Conservation (phyloP, 2,113 vertebrate genomes). For the Gallinago media region DNA sequence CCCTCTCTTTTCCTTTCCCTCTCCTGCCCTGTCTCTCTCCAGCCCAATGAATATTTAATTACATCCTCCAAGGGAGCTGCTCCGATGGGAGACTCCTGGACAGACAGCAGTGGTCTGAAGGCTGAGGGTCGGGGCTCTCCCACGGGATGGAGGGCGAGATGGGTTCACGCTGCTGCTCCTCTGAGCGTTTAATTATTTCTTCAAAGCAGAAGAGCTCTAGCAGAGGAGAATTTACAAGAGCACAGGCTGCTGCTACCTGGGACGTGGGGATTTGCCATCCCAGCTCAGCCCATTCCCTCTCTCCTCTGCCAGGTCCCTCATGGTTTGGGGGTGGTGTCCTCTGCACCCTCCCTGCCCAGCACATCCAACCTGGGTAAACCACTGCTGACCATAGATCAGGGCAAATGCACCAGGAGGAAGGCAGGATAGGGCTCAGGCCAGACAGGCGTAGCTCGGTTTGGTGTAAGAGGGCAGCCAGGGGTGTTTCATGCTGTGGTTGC, state of each 20-base stretch:
- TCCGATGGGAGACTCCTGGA: not conserved
- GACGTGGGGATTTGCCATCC: not conserved
- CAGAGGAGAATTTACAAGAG: not conserved
- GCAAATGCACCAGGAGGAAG: too few relatives aligned
- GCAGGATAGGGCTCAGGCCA: not conserved
- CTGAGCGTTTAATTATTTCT: not conserved
- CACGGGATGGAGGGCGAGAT: accelerated
- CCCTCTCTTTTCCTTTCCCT: not conserved
- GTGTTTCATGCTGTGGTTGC: accelerated
- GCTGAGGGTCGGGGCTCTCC: not conserved
- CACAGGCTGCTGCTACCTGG: not conserved
- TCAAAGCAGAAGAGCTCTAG: not conserved
- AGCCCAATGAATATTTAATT: not conserved
- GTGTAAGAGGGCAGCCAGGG: not conserved
- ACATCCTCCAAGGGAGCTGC: not conserved
- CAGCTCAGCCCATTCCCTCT: not conserved
- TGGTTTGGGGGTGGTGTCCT: not conserved
- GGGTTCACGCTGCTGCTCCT: not conserved
- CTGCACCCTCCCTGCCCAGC: not conserved
- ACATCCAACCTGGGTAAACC: not conserved
- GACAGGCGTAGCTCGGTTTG: accelerated
- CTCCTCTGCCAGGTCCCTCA: accelerated
- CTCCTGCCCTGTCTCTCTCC: not conserved
- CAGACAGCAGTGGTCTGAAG: not conserved
- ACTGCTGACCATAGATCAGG: not conserved